phyloP scores from a whole-genome alignment of 30 jellyfish, hydroid and myxozoan genomes.

The Pseudorhiza aurosa region DNA sequence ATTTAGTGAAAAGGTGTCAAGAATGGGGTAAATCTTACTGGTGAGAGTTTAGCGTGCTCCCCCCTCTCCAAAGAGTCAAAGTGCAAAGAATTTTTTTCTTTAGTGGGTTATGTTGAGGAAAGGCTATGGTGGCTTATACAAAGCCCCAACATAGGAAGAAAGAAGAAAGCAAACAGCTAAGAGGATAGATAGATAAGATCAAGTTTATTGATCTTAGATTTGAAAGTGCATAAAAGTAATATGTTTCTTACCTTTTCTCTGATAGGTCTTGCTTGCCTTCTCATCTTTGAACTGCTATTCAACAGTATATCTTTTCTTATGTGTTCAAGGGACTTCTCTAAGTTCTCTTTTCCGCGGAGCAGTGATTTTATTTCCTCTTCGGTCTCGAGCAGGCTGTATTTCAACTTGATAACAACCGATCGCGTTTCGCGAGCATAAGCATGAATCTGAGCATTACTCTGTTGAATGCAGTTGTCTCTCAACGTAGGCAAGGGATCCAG shows the following conservation, averaged over 20 bases:
- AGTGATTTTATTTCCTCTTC: slow-evolving; percentile 89
- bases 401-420: slow-evolving; percentile 68
- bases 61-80: too few relatives aligned
- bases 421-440: slow-evolving; percentile 81
- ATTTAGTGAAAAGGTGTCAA: too few relatives aligned
- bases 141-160: too few relatives aligned
- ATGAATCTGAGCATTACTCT: slow-evolving; percentile 82
- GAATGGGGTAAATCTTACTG: too few relatives aligned
- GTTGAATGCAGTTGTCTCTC: slow-evolving; percentile 83
- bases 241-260: slow-evolving; percentile 76
- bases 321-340: slow-evolving; percentile 87
- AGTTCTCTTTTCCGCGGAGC: slow-evolving; percentile 74
- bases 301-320: slow-evolving; percentile 78
- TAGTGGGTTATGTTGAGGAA: too few relatives aligned
- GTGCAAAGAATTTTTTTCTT: too few relatives aligned
- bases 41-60: too few relatives aligned
- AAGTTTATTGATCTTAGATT: too few relatives aligned
- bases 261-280: slow-evolving; percentile 78
- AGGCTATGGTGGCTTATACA: too few relatives aligned
- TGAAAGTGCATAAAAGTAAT: too few relatives aligned
- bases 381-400: slow-evolving; percentile 79
- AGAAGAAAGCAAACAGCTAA: too few relatives aligned
- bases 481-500: slow-evolving; percentile 92
- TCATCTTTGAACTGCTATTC: slow-evolving; percentile 54
- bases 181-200: too few relatives aligned